Evolutionary conservation across 2,113 vertebrate species (phyloP).

Genomic region (Arenaria interpres): DNA sequence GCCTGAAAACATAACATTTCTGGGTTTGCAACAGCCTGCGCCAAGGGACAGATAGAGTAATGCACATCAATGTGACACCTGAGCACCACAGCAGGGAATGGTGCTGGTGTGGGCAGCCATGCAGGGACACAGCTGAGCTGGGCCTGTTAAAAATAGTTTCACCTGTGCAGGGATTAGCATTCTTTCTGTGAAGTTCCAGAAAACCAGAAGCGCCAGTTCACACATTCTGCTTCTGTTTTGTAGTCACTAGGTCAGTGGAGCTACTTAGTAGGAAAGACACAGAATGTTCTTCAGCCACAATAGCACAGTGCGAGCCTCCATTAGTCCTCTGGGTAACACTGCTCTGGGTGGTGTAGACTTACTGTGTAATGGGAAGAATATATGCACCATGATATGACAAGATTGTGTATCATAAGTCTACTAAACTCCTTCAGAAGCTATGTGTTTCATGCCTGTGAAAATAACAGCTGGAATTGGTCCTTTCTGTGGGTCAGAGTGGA

Average conservation of each 20-base stretch:
- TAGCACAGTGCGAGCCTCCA: rapidly evolving
- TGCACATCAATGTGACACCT: background rate
- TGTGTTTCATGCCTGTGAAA: background rate
- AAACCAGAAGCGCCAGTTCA: background rate
- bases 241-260: background rate
- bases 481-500: conserved; percentile 26
- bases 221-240: rapidly evolving
- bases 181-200: rapidly evolving
- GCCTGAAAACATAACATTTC: rapidly evolving
- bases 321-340: background rate
- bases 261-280: background rate
- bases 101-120: rapidly evolving
- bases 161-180: background rate
- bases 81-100: rapidly evolving
- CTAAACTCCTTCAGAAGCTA: background rate
- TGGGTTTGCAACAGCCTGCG: background rate
- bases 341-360: background rate
- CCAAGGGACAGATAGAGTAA: background rate
- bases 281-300: background rate
- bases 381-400: rapidly evolving
- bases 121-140: background rate
- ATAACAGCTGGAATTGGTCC: background rate
- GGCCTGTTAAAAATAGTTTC: background rate
- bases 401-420: rapidly evolving
- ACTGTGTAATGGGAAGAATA: background rate